Base-by-base conservation (phyloP, 2,888 invertebrate species). In the Watsonalla binaria region DNA sequence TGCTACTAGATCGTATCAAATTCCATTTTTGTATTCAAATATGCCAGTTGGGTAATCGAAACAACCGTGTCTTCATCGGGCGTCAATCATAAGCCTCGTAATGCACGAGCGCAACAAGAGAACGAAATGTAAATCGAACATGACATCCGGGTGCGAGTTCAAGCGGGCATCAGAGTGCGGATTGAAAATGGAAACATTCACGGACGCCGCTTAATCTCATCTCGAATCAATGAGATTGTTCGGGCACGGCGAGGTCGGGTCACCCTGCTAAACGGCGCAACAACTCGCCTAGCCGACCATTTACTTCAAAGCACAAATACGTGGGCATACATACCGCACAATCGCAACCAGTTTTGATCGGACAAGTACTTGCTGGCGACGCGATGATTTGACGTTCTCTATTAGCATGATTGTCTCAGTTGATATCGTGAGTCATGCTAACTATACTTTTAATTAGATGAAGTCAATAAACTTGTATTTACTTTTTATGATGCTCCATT, bases 131-230 rank as follows among this genome's bases (percentile, higher is more conserved):
- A 80, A 82, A 83, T 78, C 76, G 70, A 80, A 85, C 82, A 84
- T 82, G 86, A 86, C 86, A 87, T 88, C 87, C 86, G 86, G 87
- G 84, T 85, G 86, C 80, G 76, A 82, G 85, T 82, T 86, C 84
- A 86, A 76, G 74, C 78, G 77, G 77, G 76, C 82, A 82, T 83
- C 77, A 63, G 67, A 76, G 74, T 68, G 79, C 80, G 66, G 76
- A 83, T 78, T 78, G 78, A 76, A 83, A 82, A 86, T 85, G 84
- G 82, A 84, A 82, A 83, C 84, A 81, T 86, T 80, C 78, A 80
- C 75, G 78, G 76, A 76, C 76, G 77, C 76, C 65, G 78, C 78
- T 83, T 86, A 84, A 88, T 88, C 88, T 85, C 64, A 72, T 74
- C 82, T 81, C 73, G 79, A 78, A 87, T 87, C 87, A 82, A 82